These are phyloP conservation scores for Tigriopus japonicus DNA, from an alignment of 1,140 invertebrate species.

Conservation along the genomic window DNA sequence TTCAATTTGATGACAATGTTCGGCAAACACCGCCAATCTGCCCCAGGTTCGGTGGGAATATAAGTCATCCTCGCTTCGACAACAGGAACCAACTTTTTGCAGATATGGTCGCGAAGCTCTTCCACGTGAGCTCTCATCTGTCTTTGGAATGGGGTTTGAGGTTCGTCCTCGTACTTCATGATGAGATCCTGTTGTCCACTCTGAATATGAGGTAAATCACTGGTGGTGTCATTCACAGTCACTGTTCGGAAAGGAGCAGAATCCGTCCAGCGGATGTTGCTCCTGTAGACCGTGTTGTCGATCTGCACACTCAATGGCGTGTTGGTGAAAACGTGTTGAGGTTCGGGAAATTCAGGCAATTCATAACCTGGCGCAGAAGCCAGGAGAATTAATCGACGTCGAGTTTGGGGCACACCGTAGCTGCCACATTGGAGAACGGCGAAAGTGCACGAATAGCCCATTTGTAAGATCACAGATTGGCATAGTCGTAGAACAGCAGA, in stretches of 20 bases:
- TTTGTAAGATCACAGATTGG: constrained; percentile 48
- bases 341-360: constrained; percentile 60
- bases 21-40: constrained; percentile 71
- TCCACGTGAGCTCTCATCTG: constrained; percentile 28
- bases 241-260: constrained; percentile 50
- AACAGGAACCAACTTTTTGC: constrained; percentile 61
- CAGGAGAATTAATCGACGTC: constrained; percentile 54
- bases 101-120: constrained; percentile 46
- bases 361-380: constrained; percentile 59
- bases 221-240: constrained; percentile 58
- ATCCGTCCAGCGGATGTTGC: background rate
- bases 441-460: constrained; percentile 77
- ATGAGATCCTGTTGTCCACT: constrained; percentile 41
- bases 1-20: constrained; percentile 42
- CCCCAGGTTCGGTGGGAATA: constrained; percentile 50
- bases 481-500: constrained; percentile 64
- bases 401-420: constrained; percentile 64
- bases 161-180: constrained; percentile 49
- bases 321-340: constrained; percentile 52
- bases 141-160: constrained; percentile 55
- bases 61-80: constrained; percentile 55
- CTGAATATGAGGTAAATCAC: constrained; percentile 43
- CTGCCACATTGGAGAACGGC: constrained; percentile 66
- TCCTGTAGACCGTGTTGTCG: constrained; percentile 41
- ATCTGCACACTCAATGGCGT: constrained; percentile 49